Conservation (phyloP, 2,113 vertebrate genomes). For the Montifringilla adamsi region DNA sequence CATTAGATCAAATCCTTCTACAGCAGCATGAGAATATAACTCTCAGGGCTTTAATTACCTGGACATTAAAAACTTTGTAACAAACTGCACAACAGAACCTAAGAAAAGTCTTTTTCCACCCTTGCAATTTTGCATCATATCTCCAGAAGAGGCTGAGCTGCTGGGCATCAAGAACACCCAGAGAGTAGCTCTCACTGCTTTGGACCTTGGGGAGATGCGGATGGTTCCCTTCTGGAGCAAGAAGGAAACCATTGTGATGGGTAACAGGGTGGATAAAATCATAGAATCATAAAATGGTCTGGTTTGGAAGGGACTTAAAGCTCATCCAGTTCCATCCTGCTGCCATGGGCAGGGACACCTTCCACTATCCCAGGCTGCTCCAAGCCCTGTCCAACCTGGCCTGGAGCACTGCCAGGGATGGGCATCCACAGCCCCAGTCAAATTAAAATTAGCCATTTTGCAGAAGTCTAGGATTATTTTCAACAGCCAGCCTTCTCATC, state of each 20-base stretch:
- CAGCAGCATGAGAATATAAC: not conserved
- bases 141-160: not conserved
- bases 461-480: not conserved
- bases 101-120: not conserved
- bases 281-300: not conserved
- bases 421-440: rapidly evolving
- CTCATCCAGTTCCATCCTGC: not conserved
- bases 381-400: rapidly evolving
- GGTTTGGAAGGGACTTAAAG: not conserved
- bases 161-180: not conserved
- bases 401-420: not conserved
- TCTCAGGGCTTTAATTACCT: not conserved
- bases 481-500: not conserved
- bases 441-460: not conserved
- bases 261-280: not conserved
- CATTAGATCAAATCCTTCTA: not conserved
- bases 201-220: not conserved
- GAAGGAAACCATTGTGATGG: rapidly evolving
- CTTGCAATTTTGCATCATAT: rapidly evolving
- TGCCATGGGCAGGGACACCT: not conserved
- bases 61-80: not conserved
- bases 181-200: not conserved
- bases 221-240: not conserved
- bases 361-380: not conserved
- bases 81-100: not conserved